phyloP scores from a whole-genome alignment of 2,113 vertebrate species.

The Thamnophis sirtalis region DNA sequence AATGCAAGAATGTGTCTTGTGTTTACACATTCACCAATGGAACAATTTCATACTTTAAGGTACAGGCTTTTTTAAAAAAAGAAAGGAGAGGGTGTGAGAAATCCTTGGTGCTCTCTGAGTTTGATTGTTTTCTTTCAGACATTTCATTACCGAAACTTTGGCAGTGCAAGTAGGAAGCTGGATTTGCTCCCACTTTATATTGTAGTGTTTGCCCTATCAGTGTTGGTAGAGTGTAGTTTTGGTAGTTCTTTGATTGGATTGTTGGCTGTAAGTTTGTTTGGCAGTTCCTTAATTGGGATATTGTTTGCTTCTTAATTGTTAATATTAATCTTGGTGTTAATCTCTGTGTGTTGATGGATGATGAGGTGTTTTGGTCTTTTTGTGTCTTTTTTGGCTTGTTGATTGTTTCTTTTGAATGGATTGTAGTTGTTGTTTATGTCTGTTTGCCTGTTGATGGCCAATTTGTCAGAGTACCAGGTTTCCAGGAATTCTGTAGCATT shows the following conservation, averaged over 20 bases:
- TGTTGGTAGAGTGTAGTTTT: background rate
- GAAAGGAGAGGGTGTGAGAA: background rate
- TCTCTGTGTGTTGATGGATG: background rate
- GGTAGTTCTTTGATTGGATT: background rate
- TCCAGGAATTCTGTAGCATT: background rate
- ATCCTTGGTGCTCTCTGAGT: background rate
- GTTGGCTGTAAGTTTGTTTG: background rate
- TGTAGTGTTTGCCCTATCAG: background rate
- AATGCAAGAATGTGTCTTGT: conserved; percentile 91
- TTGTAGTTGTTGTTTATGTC: background rate
- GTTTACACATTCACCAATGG: conserved; percentile 82
- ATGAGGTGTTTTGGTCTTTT: background rate
- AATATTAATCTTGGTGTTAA: background rate
- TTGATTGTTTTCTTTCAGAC: background rate
- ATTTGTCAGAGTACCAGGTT: background rate
- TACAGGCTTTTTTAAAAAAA: conserved; percentile 41
- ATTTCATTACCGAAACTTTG: background rate
- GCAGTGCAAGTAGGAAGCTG: background rate
- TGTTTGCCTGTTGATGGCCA: background rate
- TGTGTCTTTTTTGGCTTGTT: background rate
- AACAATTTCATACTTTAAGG: conserved; percentile 79
- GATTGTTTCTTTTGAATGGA: background rate
- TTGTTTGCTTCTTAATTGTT: background rate
- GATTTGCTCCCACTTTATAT: background rate
- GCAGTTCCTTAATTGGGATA: background rate